Conservation (phyloP, 37 sponge, comb jelly and placozoan species). For the Chondrosia reniformis region DNA sequence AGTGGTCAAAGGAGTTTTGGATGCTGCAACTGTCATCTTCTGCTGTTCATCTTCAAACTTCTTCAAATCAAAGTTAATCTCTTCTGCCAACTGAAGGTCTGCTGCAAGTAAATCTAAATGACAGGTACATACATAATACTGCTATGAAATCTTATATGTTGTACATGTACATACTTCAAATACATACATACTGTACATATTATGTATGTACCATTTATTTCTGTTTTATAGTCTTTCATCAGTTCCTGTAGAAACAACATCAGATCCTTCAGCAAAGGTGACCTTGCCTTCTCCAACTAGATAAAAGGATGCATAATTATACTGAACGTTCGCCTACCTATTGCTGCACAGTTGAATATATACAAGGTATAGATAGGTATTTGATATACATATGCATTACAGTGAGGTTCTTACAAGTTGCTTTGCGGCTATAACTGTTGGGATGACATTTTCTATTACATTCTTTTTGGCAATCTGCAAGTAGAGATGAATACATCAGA, state of each 20-base stretch:
- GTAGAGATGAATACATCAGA: too few relatives aligned
- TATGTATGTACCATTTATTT: constrained; percentile 42
- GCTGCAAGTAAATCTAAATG: constrained; percentile 54
- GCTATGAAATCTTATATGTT: background rate
- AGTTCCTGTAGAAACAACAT: constrained; percentile 70
- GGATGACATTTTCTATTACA: constrained; percentile 82
- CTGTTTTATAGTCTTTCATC: constrained; percentile 69
- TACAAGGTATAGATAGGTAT: background rate
- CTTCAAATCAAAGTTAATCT: constrained; percentile 84
- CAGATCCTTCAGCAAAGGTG: constrained; percentile 70
- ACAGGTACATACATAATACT: background rate
- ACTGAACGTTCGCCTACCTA: background rate
- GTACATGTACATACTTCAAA: background rate
- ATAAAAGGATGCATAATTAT: background rate
- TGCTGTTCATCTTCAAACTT: constrained; percentile 75
- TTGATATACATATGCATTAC: background rate
- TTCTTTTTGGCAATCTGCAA: constrained; percentile 74
- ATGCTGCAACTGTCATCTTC: background rate
- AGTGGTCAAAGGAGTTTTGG: constrained; percentile 6
- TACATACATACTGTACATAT: background rate
- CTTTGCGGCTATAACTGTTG: constrained; percentile 70
- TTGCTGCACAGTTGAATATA: background rate
- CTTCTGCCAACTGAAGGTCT: constrained; percentile 79
- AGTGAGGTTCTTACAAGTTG: constrained; percentile 44
- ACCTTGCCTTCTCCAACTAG: constrained; percentile 70